These are phyloP conservation scores for Drosophila macrospina DNA, from an alignment of 2,888 invertebrate species.

Conservation along the genomic window DNA sequence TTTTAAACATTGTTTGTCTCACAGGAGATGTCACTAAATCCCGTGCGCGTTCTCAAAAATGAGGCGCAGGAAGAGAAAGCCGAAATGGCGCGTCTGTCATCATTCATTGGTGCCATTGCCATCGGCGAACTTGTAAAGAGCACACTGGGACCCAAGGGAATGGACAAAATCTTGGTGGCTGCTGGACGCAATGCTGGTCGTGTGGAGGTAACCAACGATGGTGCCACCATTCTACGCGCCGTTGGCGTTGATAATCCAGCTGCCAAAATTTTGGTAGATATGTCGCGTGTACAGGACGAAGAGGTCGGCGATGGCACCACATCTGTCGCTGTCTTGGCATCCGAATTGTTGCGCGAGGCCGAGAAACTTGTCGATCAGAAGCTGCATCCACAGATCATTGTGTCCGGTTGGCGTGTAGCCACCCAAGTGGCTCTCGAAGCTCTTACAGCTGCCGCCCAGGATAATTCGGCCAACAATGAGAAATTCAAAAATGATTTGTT, in stretches of 20 bases:
- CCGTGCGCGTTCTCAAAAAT: slow-evolving; percentile 96
- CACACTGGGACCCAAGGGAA: slow-evolving; percentile 99
- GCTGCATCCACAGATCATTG: slow-evolving; percentile 99
- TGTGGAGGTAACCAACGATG: slow-evolving; percentile 99
- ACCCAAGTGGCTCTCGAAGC: slow-evolving; percentile 93
- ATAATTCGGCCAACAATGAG: slow-evolving; percentile 92
- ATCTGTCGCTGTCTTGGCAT: slow-evolving; percentile 96
- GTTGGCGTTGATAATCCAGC: slow-evolving; percentile 99
- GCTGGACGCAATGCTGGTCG: slow-evolving; percentile 92
- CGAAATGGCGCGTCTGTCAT: slow-evolving; percentile 98
- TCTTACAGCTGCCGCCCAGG: slow-evolving; percentile 91
- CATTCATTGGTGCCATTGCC: slow-evolving; percentile 99
- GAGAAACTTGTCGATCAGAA: slow-evolving; percentile 97
- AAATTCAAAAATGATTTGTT: slow-evolving; percentile 94
- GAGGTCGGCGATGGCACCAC: slow-evolving; percentile 99
- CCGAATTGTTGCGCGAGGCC: slow-evolving; percentile 97
- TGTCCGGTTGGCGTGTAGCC: slow-evolving; percentile 97
- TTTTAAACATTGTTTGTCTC: slow-evolving; percentile 13
- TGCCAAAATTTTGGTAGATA: slow-evolving; percentile 99
- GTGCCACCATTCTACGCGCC: slow-evolving; percentile 98
- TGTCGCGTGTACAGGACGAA: slow-evolving; percentile 99
- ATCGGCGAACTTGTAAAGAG: slow-evolving; percentile 99
- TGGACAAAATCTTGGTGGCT: slow-evolving; percentile 96
- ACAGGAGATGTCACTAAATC: slow-evolving; percentile 93
- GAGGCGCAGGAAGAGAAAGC: slow-evolving; percentile 99